Base-by-base conservation (phyloP, 2,888 invertebrate genomes). In the Strigamia maritima region DNA sequence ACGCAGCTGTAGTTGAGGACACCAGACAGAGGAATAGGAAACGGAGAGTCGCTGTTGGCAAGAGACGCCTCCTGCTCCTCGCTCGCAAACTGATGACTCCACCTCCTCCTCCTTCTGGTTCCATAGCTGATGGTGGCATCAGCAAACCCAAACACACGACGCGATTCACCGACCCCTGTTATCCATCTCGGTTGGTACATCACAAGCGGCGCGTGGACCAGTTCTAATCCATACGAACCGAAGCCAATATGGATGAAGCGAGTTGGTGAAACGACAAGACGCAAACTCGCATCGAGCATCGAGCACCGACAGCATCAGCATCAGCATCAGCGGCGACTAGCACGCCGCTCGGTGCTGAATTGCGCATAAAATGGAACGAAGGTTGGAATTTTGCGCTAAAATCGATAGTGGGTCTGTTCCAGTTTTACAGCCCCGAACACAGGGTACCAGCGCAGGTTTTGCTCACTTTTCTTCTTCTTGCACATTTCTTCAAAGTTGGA, bases 21-120 rank as follows among this genome's bases (percentile, higher is more conserved):
- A 70, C 70, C 70, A 70, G 70, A 70, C 70, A 70, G 70, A 70
- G 70, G 70, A 70, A 70, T 70, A 70, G 70, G 70, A 70, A 70
- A 70, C 28, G 70, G 70, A 70, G 70, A 70, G 28, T 16, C 28
- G 70, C 26, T 70, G 70, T 70, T 70, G 70, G 70, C 70, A 70
- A 26, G 70, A 70, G 70, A 70, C 70, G 70, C 70, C 70, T 70
- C 70, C 12, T 70, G 70, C 70, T 70, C 26, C 70, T 70, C 28
- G 54, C 54, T 54, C 54, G 54, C 54, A 54, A 54, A 54, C 54
- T 54, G n/a, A 19, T 54, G 54, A 54, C 70, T 70, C 70, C 70
- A 16, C 70, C 70, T 70, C 70, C 70, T 70, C 70, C 70, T 70
- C n/a, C 28, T 70, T 70, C 70, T 70, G 70, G 70, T n/a, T 70